Evolutionary conservation across 1,140 invertebrate species (phyloP).

Genomic region (Goniozus legneri): DNA sequence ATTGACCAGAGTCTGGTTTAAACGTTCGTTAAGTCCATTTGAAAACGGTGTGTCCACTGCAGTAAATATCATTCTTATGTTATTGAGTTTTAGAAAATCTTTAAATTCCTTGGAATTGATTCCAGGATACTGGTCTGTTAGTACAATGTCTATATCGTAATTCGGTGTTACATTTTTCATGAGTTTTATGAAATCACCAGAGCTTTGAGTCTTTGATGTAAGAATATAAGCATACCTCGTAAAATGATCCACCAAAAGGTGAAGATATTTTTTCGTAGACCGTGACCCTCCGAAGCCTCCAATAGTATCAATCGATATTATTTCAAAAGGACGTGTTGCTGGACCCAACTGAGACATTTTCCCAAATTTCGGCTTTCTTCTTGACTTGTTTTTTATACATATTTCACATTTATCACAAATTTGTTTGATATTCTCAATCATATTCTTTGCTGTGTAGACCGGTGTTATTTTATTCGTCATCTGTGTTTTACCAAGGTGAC

Average conservation of each 20-base stretch:
- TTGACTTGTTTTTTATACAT: background rate
- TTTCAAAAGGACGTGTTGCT: background rate
- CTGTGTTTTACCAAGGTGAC: background rate
- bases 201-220: background rate
- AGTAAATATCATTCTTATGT: background rate
- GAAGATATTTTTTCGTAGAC: background rate
- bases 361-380: background rate
- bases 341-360: background rate
- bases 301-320: background rate
- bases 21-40: background rate
- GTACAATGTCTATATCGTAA: background rate
- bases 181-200: background rate
- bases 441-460: background rate
- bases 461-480: background rate
- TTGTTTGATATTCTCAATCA: background rate
- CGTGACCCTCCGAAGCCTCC: background rate
- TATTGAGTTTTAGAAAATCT: background rate
- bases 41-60: background rate
- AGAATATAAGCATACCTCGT: background rate
- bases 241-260: background rate
- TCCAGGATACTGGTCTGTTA: background rate
- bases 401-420: background rate
- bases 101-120: background rate
- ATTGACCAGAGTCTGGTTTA: background rate
- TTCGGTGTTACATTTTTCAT: background rate